These are phyloP conservation scores for Gulo gulo DNA, from an alignment of 2,113 vertebrate genomes.

Conservation along the genomic window DNA sequence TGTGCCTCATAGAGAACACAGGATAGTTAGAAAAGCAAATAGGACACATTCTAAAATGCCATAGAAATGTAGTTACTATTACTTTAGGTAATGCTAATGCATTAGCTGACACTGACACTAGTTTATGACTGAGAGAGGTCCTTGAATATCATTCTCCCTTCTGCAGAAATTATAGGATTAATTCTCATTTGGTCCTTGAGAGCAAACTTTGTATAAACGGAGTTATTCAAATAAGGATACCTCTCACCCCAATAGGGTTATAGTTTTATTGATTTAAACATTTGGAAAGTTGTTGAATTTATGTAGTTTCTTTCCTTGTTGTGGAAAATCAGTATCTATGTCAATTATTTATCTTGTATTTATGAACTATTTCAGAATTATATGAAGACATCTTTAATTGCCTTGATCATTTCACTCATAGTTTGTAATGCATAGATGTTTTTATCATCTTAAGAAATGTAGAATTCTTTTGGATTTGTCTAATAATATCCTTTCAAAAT, in stretches of 20 bases:
- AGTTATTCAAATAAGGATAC: not conserved
- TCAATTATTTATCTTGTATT: not conserved
- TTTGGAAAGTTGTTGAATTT: slow-evolving; percentile 16
- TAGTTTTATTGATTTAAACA: slow-evolving; percentile 25
- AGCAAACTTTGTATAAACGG: not conserved
- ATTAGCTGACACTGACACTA: not conserved
- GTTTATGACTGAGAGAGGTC: not conserved
- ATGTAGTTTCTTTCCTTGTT: slow-evolving; percentile 24
- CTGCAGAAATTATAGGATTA: not conserved
- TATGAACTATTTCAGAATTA: slow-evolving; percentile 10
- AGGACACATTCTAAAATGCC: not conserved
- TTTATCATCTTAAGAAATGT: not conserved
- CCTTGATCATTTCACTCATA: not conserved
- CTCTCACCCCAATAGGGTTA: not conserved
- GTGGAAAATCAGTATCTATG: not conserved
- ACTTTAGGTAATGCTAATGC: not conserved
- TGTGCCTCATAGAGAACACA: not conserved
- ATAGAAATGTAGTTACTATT: not conserved
- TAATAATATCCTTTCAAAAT: slow-evolving; percentile 35
- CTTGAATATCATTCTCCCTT: not conserved
- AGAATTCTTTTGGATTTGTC: slow-evolving; percentile 21
- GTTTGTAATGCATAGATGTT: not conserved
- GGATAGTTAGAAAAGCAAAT: not conserved
- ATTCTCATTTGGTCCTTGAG: slow-evolving; percentile 28
- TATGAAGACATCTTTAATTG: not conserved